Conservation (phyloP, 2,797 vertebrate genomes). For the Forpus xanthops region DNA sequence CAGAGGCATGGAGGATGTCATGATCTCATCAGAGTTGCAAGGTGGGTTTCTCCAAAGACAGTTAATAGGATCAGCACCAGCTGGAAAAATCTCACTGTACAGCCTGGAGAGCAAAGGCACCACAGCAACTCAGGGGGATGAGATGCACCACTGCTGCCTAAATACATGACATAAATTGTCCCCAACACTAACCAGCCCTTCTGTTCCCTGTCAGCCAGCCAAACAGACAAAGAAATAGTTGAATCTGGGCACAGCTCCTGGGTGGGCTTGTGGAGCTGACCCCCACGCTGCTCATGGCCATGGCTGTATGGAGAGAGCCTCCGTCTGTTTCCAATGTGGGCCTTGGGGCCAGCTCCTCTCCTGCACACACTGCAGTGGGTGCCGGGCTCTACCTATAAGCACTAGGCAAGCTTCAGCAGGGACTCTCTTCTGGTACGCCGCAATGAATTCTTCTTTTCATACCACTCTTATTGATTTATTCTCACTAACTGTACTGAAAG, state of each 20-base stretch:
- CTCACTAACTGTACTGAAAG: background rate
- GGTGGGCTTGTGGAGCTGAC: background rate
- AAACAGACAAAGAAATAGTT: background rate
- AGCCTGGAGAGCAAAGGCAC: background rate
- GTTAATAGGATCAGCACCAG: background rate
- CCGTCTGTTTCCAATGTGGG: accelerated
- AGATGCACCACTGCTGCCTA: background rate
- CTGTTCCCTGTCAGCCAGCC: background rate
- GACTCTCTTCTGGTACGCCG: background rate
- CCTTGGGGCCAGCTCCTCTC: accelerated
- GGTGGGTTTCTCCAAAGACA: background rate
- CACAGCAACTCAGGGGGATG: accelerated
- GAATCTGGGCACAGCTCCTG: background rate
- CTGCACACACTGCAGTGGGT: accelerated
- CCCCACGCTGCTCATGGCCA: accelerated
- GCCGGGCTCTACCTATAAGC: background rate
- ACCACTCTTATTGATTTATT: background rate
- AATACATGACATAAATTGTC: background rate
- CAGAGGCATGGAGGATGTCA: background rate
- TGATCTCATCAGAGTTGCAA: background rate
- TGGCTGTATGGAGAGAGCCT: accelerated
- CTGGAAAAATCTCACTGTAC: background rate
- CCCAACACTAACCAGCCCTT: background rate
- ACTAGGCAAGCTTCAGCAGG: background rate
- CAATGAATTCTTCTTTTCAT: background rate